Conservation (phyloP, 2,888 invertebrate species). For the Acanthoscelides obtectus region DNA sequence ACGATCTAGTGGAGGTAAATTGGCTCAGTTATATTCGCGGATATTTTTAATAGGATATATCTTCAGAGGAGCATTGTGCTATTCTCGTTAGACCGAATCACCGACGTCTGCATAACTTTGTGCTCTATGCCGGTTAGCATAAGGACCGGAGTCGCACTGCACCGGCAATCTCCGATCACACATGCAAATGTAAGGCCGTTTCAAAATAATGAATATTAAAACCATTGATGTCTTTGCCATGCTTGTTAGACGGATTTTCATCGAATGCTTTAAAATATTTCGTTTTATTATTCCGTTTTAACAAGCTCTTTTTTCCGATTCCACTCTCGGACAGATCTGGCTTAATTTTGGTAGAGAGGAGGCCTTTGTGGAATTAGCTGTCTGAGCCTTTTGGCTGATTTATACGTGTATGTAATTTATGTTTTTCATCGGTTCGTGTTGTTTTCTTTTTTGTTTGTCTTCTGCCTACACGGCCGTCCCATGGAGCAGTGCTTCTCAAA, state of each 20-base stretch:
- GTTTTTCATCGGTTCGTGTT: background rate
- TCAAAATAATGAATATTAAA: conserved; percentile 46
- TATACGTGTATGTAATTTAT: background rate
- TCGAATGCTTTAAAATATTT: conserved; percentile 20
- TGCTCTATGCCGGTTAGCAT: conserved; percentile 13
- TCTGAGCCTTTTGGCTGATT: background rate
- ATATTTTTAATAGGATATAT: conserved; percentile 46
- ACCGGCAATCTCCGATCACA: conserved; percentile 33
- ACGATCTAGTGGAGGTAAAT: conserved; percentile 44
- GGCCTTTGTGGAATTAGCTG: background rate
- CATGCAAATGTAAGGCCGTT: conserved; percentile 41
- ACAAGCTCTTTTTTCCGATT: conserved; percentile 13
- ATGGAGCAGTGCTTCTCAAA: too few species aligned
- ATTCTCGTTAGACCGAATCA: conserved; percentile 39
- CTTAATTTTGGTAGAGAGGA: conserved; percentile 12
- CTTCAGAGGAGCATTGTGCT: conserved; percentile 41
- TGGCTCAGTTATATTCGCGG: conserved; percentile 43
- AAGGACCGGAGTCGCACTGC: conserved; percentile 13
- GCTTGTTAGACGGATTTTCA: conserved; percentile 36
- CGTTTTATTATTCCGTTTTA: conserved; percentile 17
- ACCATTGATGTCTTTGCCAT: conserved; percentile 43
- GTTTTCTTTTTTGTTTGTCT: background rate
- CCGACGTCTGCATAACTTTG: conserved; percentile 11
- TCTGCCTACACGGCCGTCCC: background rate
- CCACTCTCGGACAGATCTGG: conserved; percentile 11